These are phyloP conservation scores for Ethmia dodecea DNA, from an alignment of 2,888 invertebrate genomes.

Conservation along the genomic window DNA sequence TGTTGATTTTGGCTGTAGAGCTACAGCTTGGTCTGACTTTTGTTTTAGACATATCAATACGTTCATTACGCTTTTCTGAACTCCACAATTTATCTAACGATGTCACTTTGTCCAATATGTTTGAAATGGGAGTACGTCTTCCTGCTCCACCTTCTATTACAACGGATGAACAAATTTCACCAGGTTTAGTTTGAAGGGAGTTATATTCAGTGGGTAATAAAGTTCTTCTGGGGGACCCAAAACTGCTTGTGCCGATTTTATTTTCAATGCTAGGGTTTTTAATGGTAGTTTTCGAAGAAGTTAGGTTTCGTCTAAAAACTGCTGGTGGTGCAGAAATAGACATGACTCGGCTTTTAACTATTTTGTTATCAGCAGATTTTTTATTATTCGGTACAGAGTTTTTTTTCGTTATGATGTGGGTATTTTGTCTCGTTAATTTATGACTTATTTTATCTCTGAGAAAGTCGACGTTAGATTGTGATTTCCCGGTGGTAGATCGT, in stretches of 20 bases:
- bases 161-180: conserved; percentile 41
- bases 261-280: conserved; percentile 25
- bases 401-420: conserved; percentile 51
- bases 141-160: conserved; percentile 69
- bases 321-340: conserved; percentile 64
- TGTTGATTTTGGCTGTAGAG: conserved; percentile 24
- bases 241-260: conserved; percentile 62
- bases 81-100: conserved; percentile 77
- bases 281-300: conserved; percentile 26
- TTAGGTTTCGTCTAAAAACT: conserved; percentile 47
- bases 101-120: conserved; percentile 68
- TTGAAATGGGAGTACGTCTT: conserved; percentile 67
- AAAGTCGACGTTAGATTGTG: conserved; percentile 76
- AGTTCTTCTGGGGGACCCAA: conserved; percentile 62
- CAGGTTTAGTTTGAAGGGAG: conserved; percentile 39
- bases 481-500: conserved; percentile 38
- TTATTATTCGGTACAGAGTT: conserved; percentile 17
- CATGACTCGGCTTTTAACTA: conserved; percentile 38
- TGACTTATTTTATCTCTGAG: conserved; percentile 79
- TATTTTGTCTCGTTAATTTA: conserved; percentile 73
- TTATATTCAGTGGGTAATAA: conserved; percentile 63
- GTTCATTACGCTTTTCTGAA: conserved; percentile 67
- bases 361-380: not conserved
- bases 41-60: conserved; percentile 52
- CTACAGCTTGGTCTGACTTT: conserved; percentile 33